Evolutionary conservation across 1,140 invertebrate genomes (phyloP).

Genomic region (Amyelois transitella): DNA sequence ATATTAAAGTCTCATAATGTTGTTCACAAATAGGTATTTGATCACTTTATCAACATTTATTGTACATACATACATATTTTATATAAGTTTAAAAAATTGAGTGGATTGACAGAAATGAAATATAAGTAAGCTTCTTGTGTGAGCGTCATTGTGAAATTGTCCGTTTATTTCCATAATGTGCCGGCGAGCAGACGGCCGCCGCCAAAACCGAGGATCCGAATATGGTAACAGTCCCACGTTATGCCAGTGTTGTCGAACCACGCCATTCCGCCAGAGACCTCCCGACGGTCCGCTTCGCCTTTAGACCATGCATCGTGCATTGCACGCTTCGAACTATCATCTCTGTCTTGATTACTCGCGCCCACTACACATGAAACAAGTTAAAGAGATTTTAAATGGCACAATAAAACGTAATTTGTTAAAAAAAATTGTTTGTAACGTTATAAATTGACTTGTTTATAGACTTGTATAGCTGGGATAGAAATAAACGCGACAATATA

Average conservation of each 20-base stretch:
- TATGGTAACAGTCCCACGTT: slow-evolving; percentile 83
- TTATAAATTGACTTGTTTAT: too few species aligned
- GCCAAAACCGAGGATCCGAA: slow-evolving; percentile 90
- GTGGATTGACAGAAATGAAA: neutral
- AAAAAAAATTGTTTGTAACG: too few species aligned
- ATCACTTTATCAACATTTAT: too few species aligned
- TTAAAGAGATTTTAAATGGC: too few species aligned
- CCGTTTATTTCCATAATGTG: slow-evolving; percentile 62
- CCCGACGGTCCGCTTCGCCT: slow-evolving; percentile 63
- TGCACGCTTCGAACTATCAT: slow-evolving; percentile 57
- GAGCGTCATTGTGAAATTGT: slow-evolving; percentile 44
- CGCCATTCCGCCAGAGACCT: slow-evolving; percentile 44
- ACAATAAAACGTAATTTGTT: too few species aligned
- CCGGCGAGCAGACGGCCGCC: slow-evolving; percentile 82
- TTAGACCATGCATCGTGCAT: slow-evolving; percentile 61
- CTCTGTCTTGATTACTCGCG: slow-evolving; percentile 24
- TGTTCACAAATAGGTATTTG: too few species aligned
- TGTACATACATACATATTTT: neutral
- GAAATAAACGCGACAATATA: too few species aligned
- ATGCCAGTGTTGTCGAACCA: slow-evolving; percentile 56
- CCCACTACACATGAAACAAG: too few species aligned
- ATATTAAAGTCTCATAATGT: too few species aligned
- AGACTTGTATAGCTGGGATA: too few species aligned
- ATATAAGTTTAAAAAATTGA: neutral
- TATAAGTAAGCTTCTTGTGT: slow-evolving; percentile 4